Evolutionary conservation across 2,888 invertebrate species (phyloP), one percentile per base, ranked within the genome.

Genomic region (Cataglyphis rosenhaueri): DNA sequence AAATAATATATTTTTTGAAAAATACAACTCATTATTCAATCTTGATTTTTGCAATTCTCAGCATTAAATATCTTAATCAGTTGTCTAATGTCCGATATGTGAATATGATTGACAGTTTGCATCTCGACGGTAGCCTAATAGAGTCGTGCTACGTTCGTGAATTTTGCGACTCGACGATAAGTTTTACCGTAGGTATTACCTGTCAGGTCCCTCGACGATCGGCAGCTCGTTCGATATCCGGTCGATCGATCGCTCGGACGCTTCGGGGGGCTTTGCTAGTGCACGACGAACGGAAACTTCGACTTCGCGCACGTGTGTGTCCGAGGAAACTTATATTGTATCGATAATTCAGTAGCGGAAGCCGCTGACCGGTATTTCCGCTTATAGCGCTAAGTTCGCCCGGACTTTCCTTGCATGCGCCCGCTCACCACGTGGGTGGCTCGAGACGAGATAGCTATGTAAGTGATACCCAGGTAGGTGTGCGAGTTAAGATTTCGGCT

Each of bases 151-250:
- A 90, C 89, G 38, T 59, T 92, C 91, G 90, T 87, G 89, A 92
- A 92, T 92, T 52, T 52, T 90, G 88, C 85, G 87, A 88, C 86
- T 90, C 85, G 87, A 82, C 88, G 87, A 92, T 92, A 92, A 92
- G 90, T 92, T 91, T 90, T 84, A 83, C 84, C 86, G 68, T 86
- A 68, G 86, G 91, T 92, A 92, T 92, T 90, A 91, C 91, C 91
- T 91, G 91, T 92, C 92, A 90, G 87, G 89, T 89, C 88, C 88
- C 48, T 78, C 70, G 68, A 82, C 86, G 90, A 89, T 91, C 90
- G 90, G 85, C 71, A 38, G 73, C 32, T n/a, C 86, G 83, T 84
- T 82, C 88, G 87, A 85, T 90, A 87, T 90, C 87, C 89, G 88
- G 87, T 87, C 88, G 84, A 90, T 91, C 90, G 90, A 91, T 91